Conservation (phyloP, 2,113 vertebrate species). For the Empidonax alnorum region DNA sequence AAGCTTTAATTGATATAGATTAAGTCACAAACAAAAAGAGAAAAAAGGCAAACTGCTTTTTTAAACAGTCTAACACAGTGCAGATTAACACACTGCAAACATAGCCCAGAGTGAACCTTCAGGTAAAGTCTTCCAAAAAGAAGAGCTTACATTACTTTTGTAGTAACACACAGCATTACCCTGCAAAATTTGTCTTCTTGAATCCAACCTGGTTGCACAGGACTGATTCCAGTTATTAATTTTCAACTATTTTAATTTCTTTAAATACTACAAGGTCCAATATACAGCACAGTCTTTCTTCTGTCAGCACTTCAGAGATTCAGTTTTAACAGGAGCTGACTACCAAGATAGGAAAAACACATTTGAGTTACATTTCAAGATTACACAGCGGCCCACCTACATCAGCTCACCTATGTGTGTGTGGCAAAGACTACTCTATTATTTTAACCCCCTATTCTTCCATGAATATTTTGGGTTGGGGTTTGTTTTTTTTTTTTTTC, state of each 20-base stretch:
- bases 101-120: not conserved
- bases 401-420: not conserved
- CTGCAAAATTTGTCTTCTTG: not conserved
- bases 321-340: not conserved
- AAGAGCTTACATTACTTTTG: not conserved
- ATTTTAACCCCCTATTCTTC: not conserved
- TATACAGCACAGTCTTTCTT: not conserved
- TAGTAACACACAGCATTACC: not conserved
- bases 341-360: not conserved
- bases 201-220: not conserved
- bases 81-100: not conserved
- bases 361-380: not conserved
- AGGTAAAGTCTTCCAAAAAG: not conserved
- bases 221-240: not conserved
- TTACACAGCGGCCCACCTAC: not conserved
- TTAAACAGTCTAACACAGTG: not conserved
- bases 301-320: not conserved
- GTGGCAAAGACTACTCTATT: not conserved
- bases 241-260: not conserved
- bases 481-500: rapidly evolving
- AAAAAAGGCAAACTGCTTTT: not conserved
- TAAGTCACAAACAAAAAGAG: not conserved
- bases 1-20: not conserved
- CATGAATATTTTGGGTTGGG: not conserved
- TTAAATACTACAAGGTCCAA: not conserved